Evolutionary conservation across 2,888 invertebrate genomes (phyloP).

Genomic region (Rhingia campestris): DNA sequence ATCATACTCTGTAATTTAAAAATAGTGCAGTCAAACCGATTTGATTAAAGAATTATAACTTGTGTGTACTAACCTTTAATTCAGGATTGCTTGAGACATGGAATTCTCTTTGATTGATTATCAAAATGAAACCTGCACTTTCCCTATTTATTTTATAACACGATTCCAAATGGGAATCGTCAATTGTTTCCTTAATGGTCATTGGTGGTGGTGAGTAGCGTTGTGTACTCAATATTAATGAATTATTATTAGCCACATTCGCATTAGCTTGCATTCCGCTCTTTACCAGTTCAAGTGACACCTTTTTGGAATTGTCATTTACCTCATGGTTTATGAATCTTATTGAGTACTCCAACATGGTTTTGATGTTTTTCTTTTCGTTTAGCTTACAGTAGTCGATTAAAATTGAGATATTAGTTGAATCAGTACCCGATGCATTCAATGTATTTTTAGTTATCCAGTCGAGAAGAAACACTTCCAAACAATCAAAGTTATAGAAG

Average conservation of each 20-base stretch:
- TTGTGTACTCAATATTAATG: too few relatives aligned
- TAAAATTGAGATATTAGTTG: conserved; percentile 78
- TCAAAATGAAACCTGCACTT: conserved; percentile 79
- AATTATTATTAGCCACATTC: neutral
- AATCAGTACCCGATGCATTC: conserved; percentile 75
- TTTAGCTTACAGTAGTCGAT: conserved; percentile 79
- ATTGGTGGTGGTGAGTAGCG: too few relatives aligned
- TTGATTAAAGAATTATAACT: neutral
- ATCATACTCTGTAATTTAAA: conserved; percentile 75
- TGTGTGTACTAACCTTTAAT: conserved; percentile 75
- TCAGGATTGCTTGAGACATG: conserved; percentile 76
- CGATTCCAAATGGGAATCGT: conserved; percentile 31
- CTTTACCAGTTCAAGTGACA: conserved; percentile 26
- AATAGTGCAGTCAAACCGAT: neutral
- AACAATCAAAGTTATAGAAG: conserved; percentile 77
- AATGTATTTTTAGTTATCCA: conserved; percentile 79
- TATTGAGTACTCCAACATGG: conserved; percentile 76
- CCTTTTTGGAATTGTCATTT: conserved; percentile 2
- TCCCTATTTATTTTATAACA: conserved; percentile 76
- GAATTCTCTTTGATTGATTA: conserved; percentile 80
- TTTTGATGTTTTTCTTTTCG: conserved; percentile 76
- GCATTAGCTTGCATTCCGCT: neutral
- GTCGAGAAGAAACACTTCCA: conserved; percentile 80
- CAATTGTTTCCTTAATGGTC: too few relatives aligned
- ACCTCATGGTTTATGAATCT: conserved; percentile 58